Evolutionary conservation across 2,888 invertebrate genomes (phyloP), one percentile per base, ranked within the genome.

Genomic region (Rhamphomyia laevipes): DNA sequence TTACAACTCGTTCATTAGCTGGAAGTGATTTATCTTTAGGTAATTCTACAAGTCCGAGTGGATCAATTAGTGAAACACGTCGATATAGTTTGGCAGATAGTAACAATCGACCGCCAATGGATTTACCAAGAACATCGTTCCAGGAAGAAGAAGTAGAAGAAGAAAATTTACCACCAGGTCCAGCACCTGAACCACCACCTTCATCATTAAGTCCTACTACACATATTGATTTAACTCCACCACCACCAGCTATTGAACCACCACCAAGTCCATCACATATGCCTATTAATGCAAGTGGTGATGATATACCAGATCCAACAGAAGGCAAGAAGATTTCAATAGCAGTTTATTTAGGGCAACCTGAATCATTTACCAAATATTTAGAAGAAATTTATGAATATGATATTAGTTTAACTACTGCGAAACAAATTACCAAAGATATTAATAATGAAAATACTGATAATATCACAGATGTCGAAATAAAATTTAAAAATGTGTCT

Each of bases 321-420:
- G 89, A 89, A 58, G 89, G 93, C 47, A 91, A 91, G 71, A 78
- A 86, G 62, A 86, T 93, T 55, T 82, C 86, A 40, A 86, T 94
- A 52, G 85, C 88, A 4, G 90, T 93, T 42, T 89, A 88, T 63
- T 74, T 92, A 52, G 92, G 92, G 13, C 84, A 85, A 61, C 84
- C 86, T 16, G 86, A 87, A 61, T 82, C 82, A 61, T 86, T 84
- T 72, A 73, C 73, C 61, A 77, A 80, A 70, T 82, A 81, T 64
- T 76, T 78, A 57, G 81, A 81, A 63, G 80, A 81, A 62, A 74
- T 79, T 48, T 75, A 78, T 60, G 79, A 81, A 54, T 75, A 81
- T 44, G 77, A 83, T 42, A 78, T 78, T 7, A 78, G 77, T 58
- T 78, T 63, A 77, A 74, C 66, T 74, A 75, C 23, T 27, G 9